A percentile compares a stretch with the other conserved stretches of the same genome.
These are phyloP conservation scores for Microplitis deprimator DNA, from an alignment of 2,888 invertebrate species.

Conservation along the genomic window DNA sequence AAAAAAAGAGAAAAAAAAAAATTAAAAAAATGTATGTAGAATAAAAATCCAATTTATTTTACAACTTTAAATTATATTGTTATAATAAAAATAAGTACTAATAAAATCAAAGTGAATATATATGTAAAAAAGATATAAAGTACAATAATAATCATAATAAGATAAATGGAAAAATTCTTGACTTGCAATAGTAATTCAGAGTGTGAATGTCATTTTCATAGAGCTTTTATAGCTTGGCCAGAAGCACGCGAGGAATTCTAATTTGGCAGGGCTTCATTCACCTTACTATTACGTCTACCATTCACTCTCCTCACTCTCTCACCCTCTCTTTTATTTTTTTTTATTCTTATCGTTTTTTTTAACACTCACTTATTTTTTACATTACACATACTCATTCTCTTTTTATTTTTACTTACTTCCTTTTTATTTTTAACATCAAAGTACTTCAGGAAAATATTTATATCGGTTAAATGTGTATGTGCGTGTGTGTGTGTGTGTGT, in stretches of 20 bases:
- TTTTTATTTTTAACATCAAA: not conserved
- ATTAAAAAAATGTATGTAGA: too few relatives aligned
- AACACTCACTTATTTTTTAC: not conserved
- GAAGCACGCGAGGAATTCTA: slow-evolving; percentile 54
- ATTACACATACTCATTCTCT: not conserved
- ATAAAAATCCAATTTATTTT: too few relatives aligned
- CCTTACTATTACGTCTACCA: slow-evolving; percentile 47
- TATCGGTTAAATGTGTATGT: not conserved
- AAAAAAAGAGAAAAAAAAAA: too few relatives aligned
- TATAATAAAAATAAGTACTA: too few relatives aligned
- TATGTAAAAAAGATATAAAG: slow-evolving; percentile 1
- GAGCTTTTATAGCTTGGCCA: slow-evolving; percentile 52
- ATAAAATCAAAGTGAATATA: slow-evolving; percentile 1
- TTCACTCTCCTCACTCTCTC: slow-evolving; percentile 10
- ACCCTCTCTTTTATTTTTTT: not conserved
- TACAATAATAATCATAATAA: slow-evolving; percentile 48
- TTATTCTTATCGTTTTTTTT: not conserved
- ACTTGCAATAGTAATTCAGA: slow-evolving; percentile 66
- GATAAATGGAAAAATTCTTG: slow-evolving; percentile 71
- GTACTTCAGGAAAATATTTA: not conserved
- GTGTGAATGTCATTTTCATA: slow-evolving; percentile 53
- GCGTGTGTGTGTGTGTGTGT: too few relatives aligned
- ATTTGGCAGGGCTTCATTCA: slow-evolving; percentile 54
- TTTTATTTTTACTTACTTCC: not conserved
- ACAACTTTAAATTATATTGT: too few relatives aligned